Conservation (phyloP, 2,888 invertebrate species). For the Chrysolina oricalcia region DNA sequence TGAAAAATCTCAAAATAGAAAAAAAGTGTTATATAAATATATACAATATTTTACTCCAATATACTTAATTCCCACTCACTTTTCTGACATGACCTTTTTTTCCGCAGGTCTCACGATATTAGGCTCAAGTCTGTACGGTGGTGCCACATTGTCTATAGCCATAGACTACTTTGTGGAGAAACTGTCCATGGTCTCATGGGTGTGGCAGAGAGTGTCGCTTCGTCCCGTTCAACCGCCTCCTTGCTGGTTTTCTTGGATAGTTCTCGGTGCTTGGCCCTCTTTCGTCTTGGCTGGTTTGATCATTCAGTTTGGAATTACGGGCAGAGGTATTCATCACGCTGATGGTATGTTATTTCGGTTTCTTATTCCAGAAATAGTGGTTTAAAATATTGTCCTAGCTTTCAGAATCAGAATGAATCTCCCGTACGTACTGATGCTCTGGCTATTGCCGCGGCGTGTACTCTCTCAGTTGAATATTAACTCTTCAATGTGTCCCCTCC, state of each 20-base stretch:
- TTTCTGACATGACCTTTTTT: conserved; percentile 1
- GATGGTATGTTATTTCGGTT: conserved; percentile 71
- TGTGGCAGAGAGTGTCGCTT: conserved; percentile 80
- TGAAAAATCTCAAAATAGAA: too few relatives aligned
- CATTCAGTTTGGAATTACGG: conserved; percentile 82
- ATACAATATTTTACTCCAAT: too few relatives aligned
- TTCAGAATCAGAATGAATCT: too few relatives aligned
- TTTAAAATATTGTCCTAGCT: neutral
- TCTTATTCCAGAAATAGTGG: neutral
- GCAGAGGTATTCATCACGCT: conserved; percentile 78
- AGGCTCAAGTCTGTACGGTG: conserved; percentile 85
- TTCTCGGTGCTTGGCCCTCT: conserved; percentile 83
- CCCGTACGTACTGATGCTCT: too few relatives aligned
- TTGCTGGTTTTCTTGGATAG: conserved; percentile 84
- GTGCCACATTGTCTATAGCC: conserved; percentile 80
- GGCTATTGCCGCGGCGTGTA: too few relatives aligned
- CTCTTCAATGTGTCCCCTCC: too few relatives aligned
- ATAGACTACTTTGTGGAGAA: conserved; percentile 85
- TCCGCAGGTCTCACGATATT: conserved; percentile 79
- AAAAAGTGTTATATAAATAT: too few relatives aligned
- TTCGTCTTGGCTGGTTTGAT: conserved; percentile 80
- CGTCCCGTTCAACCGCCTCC: conserved; percentile 75
- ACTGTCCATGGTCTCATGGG: conserved; percentile 81
- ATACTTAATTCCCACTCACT: neutral
- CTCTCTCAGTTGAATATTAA: too few relatives aligned